Percentiles rank a stretch among this genome's conserved stretches.
phyloP scores from a whole-genome alignment of 2,113 vertebrate genomes.

The Bubo bubo region DNA sequence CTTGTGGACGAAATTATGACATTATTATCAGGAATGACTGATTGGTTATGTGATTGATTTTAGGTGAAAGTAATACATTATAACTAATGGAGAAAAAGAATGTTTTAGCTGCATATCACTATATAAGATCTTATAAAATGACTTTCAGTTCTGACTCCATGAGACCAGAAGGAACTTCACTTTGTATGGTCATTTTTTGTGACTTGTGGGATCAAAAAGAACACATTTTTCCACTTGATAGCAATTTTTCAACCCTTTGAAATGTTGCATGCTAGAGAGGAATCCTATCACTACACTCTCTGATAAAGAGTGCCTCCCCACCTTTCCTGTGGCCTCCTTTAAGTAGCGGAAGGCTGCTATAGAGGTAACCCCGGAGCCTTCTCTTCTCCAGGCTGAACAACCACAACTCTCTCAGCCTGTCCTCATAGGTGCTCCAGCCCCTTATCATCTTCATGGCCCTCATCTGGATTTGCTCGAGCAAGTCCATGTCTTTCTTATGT shows the following conservation, averaged over 20 bases:
- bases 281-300: neutral
- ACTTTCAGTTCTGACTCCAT: neutral
- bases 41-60: neutral
- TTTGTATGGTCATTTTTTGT: neutral
- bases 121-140: neutral
- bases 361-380: no score
- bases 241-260: neutral
- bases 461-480: no score
- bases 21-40: neutral
- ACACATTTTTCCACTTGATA: neutral
- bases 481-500: no score
- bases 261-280: neutral
- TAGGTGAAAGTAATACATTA: neutral
- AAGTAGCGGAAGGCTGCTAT: no score
- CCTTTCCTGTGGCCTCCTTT: no score
- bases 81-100: neutral
- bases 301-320: no score
- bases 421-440: no score
- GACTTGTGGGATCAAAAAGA: neutral
- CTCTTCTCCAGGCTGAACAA: no score
- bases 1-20: neutral
- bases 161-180: neutral
- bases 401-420: no score
- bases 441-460: no score
- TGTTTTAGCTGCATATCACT: neutral